phyloP scores from a whole-genome alignment of 2,888 invertebrate genomes.

The Chrysomela aeneicollis region DNA sequence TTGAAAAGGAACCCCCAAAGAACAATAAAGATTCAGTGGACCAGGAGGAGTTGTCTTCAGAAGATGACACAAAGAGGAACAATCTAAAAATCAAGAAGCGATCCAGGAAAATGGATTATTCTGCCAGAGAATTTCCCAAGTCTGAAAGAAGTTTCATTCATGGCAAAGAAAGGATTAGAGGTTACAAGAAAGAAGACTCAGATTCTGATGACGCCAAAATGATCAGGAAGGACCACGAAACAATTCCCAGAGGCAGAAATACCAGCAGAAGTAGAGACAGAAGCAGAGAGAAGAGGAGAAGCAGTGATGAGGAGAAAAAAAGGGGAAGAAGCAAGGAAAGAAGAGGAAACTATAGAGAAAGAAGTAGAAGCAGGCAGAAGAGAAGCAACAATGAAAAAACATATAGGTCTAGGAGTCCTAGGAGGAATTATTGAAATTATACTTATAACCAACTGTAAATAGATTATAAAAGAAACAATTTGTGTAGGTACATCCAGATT shows the following conservation, averaged over 20 bases:
- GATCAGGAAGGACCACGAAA: constrained; percentile 3
- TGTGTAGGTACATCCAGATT: too few species aligned
- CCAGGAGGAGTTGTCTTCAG: constrained; percentile 25
- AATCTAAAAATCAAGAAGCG: not conserved
- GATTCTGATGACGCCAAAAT: constrained; percentile 5
- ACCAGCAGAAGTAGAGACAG: not conserved
- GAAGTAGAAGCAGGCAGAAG: constrained; percentile 19
- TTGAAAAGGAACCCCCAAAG: constrained; percentile 40
- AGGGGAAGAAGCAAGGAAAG: constrained; percentile 8
- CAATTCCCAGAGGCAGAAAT: not conserved
- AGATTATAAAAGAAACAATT: too few species aligned
- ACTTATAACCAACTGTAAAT: not conserved
- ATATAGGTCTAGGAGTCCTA: constrained; percentile 4
- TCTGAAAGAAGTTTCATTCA: not conserved
- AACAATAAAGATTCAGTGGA: constrained; percentile 39
- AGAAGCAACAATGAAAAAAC: constrained; percentile 23
- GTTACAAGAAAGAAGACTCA: not conserved
- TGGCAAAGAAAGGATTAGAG: not conserved
- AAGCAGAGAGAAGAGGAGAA: not conserved
- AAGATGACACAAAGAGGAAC: constrained; percentile 39
- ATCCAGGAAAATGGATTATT: not conserved
- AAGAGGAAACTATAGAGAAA: constrained; percentile 1
- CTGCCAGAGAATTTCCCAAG: not conserved
- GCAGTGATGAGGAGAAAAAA: constrained; percentile 1
- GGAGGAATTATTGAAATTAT: constrained; percentile 7